These are phyloP conservation scores for Parapristionchus giblindavisi DNA, from an alignment of 2,888 invertebrate genomes.

Conservation along the genomic window DNA sequence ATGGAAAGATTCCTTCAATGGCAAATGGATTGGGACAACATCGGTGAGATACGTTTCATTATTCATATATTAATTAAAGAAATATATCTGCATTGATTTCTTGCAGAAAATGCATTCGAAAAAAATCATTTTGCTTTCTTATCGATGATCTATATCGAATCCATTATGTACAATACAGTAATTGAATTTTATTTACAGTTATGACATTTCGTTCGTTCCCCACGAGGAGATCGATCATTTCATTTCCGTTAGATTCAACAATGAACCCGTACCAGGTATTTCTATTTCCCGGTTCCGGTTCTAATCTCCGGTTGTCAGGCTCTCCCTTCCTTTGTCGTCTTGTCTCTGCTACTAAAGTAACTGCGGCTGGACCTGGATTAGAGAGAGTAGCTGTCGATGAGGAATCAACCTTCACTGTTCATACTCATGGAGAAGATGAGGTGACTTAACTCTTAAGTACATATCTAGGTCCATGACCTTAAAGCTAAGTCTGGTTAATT, in stretches of 20 bases:
- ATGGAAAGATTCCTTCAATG: conserved; percentile 93
- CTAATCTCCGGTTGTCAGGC: too few species aligned
- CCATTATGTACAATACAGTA: background rate
- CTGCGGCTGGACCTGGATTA: conserved; percentile 78
- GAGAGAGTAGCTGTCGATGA: conserved; percentile 79
- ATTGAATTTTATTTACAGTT: conserved; percentile 49
- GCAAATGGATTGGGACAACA: conserved; percentile 92
- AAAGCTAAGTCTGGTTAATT: background rate
- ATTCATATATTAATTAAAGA: background rate
- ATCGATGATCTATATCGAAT: background rate
- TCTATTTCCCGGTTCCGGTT: too few species aligned
- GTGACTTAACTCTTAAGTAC: background rate
- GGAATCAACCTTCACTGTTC: conserved; percentile 74
- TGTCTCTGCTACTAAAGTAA: conserved; percentile 78
- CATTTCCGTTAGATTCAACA: conserved; percentile 69
- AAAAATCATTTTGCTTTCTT: background rate
- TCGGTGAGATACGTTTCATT: conserved; percentile 20
- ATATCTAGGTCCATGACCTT: background rate
- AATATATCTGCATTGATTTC: background rate
- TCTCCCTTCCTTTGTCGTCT: conserved; percentile 94
- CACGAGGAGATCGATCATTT: conserved; percentile 64
- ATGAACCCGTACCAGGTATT: conserved; percentile 77
- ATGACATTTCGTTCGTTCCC: conserved; percentile 69
- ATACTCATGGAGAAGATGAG: conserved; percentile 45
- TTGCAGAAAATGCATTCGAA: too few species aligned